Evolutionary conservation across 2,113 vertebrate genomes (phyloP).

Genomic region (Sinocyclocheilus anshuiensis): DNA sequence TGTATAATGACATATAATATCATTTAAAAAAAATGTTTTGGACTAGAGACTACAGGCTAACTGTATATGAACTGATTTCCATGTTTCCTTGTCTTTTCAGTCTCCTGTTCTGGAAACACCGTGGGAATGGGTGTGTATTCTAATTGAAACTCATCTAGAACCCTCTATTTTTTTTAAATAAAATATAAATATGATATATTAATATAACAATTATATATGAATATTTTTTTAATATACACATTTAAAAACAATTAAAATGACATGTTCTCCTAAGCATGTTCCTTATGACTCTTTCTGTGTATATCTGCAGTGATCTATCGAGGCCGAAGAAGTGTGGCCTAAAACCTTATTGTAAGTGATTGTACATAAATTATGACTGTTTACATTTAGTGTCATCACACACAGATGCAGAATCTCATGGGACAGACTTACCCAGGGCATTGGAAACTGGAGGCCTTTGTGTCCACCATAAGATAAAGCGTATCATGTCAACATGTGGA

Average conservation of each 20-base stretch:
- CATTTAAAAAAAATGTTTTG: no score
- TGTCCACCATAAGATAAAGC: background rate
- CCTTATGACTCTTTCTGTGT: conserved; percentile 30
- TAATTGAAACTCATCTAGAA: background rate
- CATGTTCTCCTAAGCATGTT: background rate
- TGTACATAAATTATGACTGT: background rate
- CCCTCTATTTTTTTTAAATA: background rate
- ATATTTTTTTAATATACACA: no score
- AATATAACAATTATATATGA: background rate
- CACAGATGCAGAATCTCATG: background rate
- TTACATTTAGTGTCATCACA: conserved; percentile 4
- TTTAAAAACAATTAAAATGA: no score
- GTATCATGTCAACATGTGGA: background rate
- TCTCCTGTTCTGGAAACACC: conserved; percentile 86
- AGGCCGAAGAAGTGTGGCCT: conserved; percentile 76
- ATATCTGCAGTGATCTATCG: conserved; percentile 82
- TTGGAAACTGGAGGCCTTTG: background rate
- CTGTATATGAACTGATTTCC: no score
- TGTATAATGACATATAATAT: background rate
- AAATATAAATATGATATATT: background rate
- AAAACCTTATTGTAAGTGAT: conserved; percentile 58
- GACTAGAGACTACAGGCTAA: no score
- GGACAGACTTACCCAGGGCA: background rate
- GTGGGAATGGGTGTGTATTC: conserved; percentile 83
- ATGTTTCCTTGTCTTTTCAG: conserved; percentile 70